Base-by-base conservation (phyloP, 2,888 invertebrate species). In the Cerastoderma edule region DNA sequence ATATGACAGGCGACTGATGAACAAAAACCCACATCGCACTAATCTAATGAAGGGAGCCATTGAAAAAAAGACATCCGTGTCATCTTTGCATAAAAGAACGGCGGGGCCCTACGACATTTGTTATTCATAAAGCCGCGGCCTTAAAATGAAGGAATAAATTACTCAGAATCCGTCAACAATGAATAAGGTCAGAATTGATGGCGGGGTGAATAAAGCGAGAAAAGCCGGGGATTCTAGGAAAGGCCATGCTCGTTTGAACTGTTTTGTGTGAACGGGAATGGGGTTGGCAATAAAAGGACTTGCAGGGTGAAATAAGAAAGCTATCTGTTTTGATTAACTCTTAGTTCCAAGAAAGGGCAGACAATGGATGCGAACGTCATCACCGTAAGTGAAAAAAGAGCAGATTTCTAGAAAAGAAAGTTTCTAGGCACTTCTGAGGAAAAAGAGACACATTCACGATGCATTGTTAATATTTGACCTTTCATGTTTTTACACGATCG, bases 91-190 rank as follows among this genome's bases (percentile, higher is more conserved):
- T 66, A 66, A 66, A 64, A 66, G 60, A 60, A 60, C 60, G 60
- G 0, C 60, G 60, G 16, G 27, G 60, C 22, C 60, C 60, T 60
- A n/a, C 39, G 60, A 60, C 60, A 60, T 60, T 60, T 60, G 60
- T 35, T 60, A 60, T 60, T 60, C 60, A 60, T 60, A 79, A 78
- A 75, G 39, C 76, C 56, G 68, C 73, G 67, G 66, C 75, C n/a
- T 66, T 73, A 80, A 76, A 80, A 76, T 75, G 67, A 64, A 72
- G 60, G n/a, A 67, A 73, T 70, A 80, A 80, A 80, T 80, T 80
- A 73, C 72, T 27, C n/a, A 39, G 80, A 70, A 70, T 70, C 73
- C 48, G 57, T 67, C 48, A 70, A 75, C 73, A 75, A 80, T 73
- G 66, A 71, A 48, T 44, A 24, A 57, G 75, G 80, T 80, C 80